A percentile compares a stretch with the other conserved stretches of the same genome.
These are phyloP conservation scores for Pyrrhosoma nymphula DNA, from an alignment of 2,888 invertebrate species.

Conservation along the genomic window DNA sequence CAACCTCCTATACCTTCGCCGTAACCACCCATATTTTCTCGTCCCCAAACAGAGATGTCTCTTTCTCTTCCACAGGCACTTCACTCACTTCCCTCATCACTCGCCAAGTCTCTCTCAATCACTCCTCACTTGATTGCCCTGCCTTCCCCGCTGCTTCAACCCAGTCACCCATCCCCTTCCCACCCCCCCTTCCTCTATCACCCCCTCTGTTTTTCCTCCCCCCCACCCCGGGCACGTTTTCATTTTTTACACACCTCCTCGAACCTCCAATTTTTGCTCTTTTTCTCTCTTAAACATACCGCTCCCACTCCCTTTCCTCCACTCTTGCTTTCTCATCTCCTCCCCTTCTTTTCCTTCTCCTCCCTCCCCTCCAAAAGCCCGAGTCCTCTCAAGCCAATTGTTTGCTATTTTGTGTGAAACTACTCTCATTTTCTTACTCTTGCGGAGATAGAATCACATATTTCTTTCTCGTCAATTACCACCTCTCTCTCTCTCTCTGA, in stretches of 20 bases:
- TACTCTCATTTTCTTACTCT: not conserved
- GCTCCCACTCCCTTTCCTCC: too few relatives aligned
- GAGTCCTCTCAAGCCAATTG: not conserved
- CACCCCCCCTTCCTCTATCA: not conserved
- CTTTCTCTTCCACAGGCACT: not conserved
- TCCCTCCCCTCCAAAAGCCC: not conserved
- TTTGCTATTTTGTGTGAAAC: not conserved
- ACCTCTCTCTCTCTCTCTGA: too few relatives aligned
- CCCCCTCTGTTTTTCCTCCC: not conserved
- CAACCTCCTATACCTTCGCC: too few relatives aligned
- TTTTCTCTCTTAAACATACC: too few relatives aligned
- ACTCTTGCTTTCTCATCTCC: not conserved
- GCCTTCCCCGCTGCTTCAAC: not conserved
- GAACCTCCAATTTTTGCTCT: too few relatives aligned
- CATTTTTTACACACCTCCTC: not conserved
- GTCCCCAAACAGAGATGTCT: too few relatives aligned
- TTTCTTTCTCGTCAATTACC: not conserved
- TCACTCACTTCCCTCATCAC: not conserved
- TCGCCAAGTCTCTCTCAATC: not conserved
- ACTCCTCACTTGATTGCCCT: not conserved
- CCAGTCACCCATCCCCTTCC: not conserved
- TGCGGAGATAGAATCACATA: not conserved
- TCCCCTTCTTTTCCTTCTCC: not conserved
- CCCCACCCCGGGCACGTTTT: not conserved
- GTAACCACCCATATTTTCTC: too few relatives aligned